phyloP scores from a whole-genome alignment of 2,113 vertebrate species.

The Psettodes erumei region DNA sequence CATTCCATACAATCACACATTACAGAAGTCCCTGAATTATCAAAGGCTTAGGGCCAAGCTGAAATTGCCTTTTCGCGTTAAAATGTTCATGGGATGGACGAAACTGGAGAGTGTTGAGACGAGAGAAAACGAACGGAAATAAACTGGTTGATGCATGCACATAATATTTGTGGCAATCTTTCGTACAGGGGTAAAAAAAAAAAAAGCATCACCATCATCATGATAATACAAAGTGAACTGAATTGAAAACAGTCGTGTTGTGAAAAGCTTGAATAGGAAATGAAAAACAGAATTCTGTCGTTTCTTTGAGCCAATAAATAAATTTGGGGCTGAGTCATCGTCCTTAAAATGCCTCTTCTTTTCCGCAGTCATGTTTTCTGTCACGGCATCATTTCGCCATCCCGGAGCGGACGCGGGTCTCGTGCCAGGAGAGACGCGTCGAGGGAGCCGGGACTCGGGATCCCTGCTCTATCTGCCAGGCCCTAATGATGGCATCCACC shows the following conservation, averaged over 20 bases:
- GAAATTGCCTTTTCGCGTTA: slow-evolving; percentile 71
- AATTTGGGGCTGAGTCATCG: slow-evolving; percentile 29
- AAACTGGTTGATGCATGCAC: not conserved
- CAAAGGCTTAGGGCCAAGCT: slow-evolving; percentile 4
- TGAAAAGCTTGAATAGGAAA: not conserved
- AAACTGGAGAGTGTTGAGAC: not conserved
- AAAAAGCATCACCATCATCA: not conserved
- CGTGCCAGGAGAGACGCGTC: slow-evolving; percentile 88
- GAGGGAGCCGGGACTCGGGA: slow-evolving; percentile 86
- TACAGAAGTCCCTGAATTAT: slow-evolving; percentile 12
- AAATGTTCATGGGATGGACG: slow-evolving; percentile 1
- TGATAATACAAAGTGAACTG: not conserved
- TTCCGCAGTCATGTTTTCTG: slow-evolving; percentile 60
- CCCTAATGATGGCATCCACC: slow-evolving; percentile 98
- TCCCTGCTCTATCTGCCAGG: slow-evolving; percentile 94
- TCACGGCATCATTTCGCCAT: slow-evolving; percentile 46
- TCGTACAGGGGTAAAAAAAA: too few species aligned
- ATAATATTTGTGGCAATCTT: not conserved
- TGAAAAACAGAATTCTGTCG: not conserved
- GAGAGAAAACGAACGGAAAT: not conserved
- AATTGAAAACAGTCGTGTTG: not conserved
- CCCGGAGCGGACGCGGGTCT: slow-evolving; percentile 61
- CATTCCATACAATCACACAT: slow-evolving; percentile 75
- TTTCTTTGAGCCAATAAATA: not conserved
- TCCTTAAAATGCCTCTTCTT: slow-evolving; percentile 12